Base-by-base conservation (phyloP, 2,888 invertebrate species). In the Tipula confusa region DNA sequence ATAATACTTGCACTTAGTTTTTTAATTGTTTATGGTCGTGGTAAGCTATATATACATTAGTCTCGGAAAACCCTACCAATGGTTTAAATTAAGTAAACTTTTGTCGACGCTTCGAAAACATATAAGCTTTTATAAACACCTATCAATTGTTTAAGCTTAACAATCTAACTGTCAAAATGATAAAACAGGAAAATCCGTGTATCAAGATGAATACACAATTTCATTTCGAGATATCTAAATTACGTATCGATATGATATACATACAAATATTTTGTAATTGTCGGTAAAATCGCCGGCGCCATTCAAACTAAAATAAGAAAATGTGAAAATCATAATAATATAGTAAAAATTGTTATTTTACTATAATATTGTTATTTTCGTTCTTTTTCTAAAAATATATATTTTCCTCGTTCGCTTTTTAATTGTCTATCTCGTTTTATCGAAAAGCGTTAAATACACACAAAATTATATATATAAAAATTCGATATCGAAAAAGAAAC, bases 251-350 rank as follows among this genome's bases (percentile, higher is more conserved):
- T 24, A 64, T n/a, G 2, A 24, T 24, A 64, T 4, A 24, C 64
- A 43, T 43, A 64, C 9, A 64, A 24, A 33, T 33, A 24, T 64
- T 64, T 24, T 64, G 64, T 64, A 24, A 64, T 64, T 64, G 64
- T 64, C 64, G 64, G 64, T 64, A 64, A 64, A 64, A 64, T 64
- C 64, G 64, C 64, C 64, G 64, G 64, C 64, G 64, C 64, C 64
- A 64, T 64, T 64, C 64, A 64, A 64, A 9, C 64, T 64, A 64
- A 64, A 64, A 64, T 64, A 64, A 64, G 64, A 64, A 64, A 64
- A 64, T 64, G 24, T 24, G 64, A 64, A 64, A 64, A 64, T 24
- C 64, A 18, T 15, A n/a, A n/a, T n/a, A n/a, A 36, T n/a, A 43
- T 43, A 64, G 64, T 64, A 9, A 24, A 24, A 64, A 64, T n/a